phyloP scores from a whole-genome alignment of 2,113 vertebrate species.

The Stercorarius parasiticus region DNA sequence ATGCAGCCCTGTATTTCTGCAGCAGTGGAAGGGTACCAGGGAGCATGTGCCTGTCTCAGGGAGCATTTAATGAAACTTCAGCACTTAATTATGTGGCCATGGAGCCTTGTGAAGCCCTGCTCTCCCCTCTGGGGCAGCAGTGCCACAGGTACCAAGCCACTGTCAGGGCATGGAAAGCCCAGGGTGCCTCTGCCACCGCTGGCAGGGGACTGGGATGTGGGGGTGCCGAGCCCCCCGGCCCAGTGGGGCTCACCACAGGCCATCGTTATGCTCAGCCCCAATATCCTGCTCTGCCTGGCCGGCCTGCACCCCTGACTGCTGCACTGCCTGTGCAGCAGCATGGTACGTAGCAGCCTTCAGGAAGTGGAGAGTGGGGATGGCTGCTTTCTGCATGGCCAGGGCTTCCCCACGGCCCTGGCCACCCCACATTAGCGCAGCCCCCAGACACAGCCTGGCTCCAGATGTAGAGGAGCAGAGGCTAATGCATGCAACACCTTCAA shows the following conservation, averaged over 20 bases:
- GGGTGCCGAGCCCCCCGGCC: background rate
- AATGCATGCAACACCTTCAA: background rate
- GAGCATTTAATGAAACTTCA: background rate
- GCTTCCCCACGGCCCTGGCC: background rate
- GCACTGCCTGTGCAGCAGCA: no score
- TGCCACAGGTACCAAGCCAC: background rate
- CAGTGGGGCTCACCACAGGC: background rate
- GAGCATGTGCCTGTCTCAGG: background rate
- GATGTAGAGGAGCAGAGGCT: background rate
- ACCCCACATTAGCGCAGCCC: accelerated
- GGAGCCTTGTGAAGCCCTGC: background rate
- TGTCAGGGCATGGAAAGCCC: background rate
- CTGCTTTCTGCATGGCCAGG: background rate
- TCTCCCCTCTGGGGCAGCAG: background rate
- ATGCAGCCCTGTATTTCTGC: background rate
- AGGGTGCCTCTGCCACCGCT: accelerated
- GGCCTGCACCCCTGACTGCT: background rate
- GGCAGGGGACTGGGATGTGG: accelerated
- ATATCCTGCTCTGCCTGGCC: background rate
- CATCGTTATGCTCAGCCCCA: background rate
- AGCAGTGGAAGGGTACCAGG: background rate
- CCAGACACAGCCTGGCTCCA: background rate
- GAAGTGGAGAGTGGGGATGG: background rate
- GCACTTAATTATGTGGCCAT: background rate
- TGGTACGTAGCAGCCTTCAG: no score